A percentile compares a stretch with the other conserved stretches of the same genome.
Evolutionary conservation across 2,888 invertebrate genomes (phyloP).

Genomic region (Tachina lurida): DNA sequence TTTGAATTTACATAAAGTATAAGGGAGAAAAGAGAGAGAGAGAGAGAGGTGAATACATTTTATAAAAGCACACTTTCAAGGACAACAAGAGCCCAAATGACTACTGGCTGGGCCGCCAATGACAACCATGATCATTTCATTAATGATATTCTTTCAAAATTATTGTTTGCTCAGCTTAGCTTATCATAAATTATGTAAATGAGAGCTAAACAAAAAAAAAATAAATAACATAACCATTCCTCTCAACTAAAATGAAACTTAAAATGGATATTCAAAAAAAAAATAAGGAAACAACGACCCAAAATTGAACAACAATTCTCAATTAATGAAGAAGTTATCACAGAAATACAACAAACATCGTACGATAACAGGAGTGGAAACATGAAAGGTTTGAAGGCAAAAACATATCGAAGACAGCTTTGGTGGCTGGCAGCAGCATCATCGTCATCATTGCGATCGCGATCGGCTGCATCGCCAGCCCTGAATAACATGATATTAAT

Average conservation of each 20-base stretch:
- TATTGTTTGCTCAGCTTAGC: conserved; percentile 81
- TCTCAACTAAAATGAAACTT: conserved; percentile 64
- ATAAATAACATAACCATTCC: conserved; percentile 56
- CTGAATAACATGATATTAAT: conserved; percentile 65
- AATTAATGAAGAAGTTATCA: conserved; percentile 80
- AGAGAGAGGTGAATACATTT: conserved; percentile 8
- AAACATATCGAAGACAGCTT: conserved; percentile 47
- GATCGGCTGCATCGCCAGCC: conserved; percentile 49
- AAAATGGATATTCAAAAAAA: conserved; percentile 23
- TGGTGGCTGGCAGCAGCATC: conserved; percentile 37
- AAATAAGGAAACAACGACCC: conserved; percentile 47
- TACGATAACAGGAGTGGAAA: conserved; percentile 69
- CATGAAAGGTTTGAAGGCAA: conserved; percentile 72
- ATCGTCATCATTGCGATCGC: background rate
- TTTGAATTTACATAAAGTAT: conserved; percentile 24
- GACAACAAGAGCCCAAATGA: conserved; percentile 46
- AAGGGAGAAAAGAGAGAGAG: background rate
- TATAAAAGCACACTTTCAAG: conserved; percentile 52
- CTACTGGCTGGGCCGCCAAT: conserved; percentile 3
- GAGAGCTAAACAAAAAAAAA: conserved; percentile 73
- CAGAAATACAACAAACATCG: conserved; percentile 72
- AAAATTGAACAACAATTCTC: conserved; percentile 80
- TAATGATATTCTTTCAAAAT: conserved; percentile 79
- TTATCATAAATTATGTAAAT: conserved; percentile 83
- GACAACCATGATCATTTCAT: conserved; percentile 66